phyloP scores from a whole-genome alignment of 23 tunicate species.

The Oikopleura dioica region DNA sequence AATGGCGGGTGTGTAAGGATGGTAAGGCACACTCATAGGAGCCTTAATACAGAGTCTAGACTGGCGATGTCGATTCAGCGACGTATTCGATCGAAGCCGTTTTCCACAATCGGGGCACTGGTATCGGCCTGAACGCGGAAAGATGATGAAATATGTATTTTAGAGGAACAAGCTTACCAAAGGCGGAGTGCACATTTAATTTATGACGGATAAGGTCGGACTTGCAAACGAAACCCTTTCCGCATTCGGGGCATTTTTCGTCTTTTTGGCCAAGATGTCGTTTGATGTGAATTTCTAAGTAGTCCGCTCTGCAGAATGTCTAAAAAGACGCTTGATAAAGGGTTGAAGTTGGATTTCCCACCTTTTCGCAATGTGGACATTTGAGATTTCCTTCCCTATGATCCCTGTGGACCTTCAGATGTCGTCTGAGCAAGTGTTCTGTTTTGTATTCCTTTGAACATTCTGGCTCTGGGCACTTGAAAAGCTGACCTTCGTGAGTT shows the following conservation, averaged over 20 bases:
- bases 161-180: too few relatives aligned
- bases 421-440: background rate
- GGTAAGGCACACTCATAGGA: background rate
- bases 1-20: too few relatives aligned
- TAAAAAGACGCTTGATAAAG: too few relatives aligned
- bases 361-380: background rate
- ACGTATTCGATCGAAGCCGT: background rate
- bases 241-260: background rate
- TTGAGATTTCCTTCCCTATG: background rate
- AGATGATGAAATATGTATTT: too few relatives aligned
- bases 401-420: background rate
- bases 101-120: background rate
- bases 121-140: too few relatives aligned
- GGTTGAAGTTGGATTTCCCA: too few relatives aligned
- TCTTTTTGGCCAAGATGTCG: constrained; percentile 1
- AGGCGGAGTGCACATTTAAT: background rate
- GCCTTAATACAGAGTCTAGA: background rate
- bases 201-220: background rate
- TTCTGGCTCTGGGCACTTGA: background rate
- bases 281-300: background rate
- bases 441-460: background rate
- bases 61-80: background rate
- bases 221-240: background rate
- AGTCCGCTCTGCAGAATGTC: background rate
- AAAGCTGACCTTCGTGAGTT: background rate